Evolutionary conservation across 1,140 invertebrate genomes (phyloP), one percentile per base, ranked within the genome.

Genomic region (Zaprionus lachaisei): DNA sequence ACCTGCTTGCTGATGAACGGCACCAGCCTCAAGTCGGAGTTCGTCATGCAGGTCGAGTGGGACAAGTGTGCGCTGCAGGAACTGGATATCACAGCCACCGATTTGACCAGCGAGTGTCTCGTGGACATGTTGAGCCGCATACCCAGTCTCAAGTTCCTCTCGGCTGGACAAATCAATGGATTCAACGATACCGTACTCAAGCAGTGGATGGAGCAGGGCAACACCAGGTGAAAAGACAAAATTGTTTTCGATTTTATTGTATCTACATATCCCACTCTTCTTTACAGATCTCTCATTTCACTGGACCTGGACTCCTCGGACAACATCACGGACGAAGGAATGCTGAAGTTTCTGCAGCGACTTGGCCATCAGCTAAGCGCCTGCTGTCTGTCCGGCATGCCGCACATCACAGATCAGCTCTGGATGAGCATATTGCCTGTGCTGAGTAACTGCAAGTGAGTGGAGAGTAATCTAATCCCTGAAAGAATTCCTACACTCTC

Each of bases 21-120:
- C 93, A 99, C 98, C 86, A 97, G 98, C 93, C 94, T 99, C 1
- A 95, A 97, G 90, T 98, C 97, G 85, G 97, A 99, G 70, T 95
- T 98, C 92, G 96, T 99, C 26, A 97, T 97, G 95, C 96, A 97
- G 93, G 98, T 99, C 1, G 98, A 99, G 86, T 99, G 99, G 99
- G 98, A 99, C 91, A 99, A 99, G 91, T 93, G 92, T 44, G 91
- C 95, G 1, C 93, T 99, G 47, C 97, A 97, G 93, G 99, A 99
- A 93, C 91, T 99, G 69, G 99, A 99, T 90, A 96, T 99, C 31
- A 99, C 98, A 0, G 99, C 97, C 0, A 99, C 99, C 0, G 99
- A 99, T 93, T 93, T 99, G 37, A 97, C 96, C 1, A 96, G 97
- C 0, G 98, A 99, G 90, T 98, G 98, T 82, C 94, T 99, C 9